Evolutionary conservation across 2,888 invertebrate species (phyloP), one percentile per base, ranked within the genome.

Genomic region (Gisinianus flammeolus): DNA sequence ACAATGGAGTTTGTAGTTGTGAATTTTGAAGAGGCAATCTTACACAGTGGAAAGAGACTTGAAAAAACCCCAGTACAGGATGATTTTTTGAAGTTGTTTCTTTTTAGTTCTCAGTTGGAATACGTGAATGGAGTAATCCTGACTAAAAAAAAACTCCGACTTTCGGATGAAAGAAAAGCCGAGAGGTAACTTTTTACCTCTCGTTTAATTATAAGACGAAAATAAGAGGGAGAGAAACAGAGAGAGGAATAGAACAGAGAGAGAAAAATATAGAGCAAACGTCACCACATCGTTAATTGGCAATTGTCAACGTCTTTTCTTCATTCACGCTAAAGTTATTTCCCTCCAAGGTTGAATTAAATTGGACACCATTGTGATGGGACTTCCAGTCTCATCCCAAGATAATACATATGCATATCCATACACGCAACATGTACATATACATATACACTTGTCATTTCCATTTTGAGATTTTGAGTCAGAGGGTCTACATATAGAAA

Each of bases 291-390:
- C 66, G 79, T 79, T 81, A 81, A 81, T 81, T 81, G 78, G 79
- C 81, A 79, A 79, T 81, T 81, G 79, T 81, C 81, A 79, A 78
- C 81, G 78, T 72, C 79, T 79, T 73, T 74, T 78, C 62, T 56
- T 73, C 72, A 70, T 66, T 71, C 66, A 56, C 19, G 56, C 71
- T 56, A 31, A 79, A 71, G 54, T 70, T 79, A 70, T 79, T 76
- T 76, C 68, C 56, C 76, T 76, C 56, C 35, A 54, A 79, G 79
- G 66, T 71, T 66, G 76, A 74, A 77, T 79, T 77, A 70, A 77
- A 74, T 74, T 75, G 77, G 77, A 69, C 68, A 67, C 70, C 75
- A 78, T 74, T 74, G 69, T 74, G 33, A 54, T 69, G 67, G 33
- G 24, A 69, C 24, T 44, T 69, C 24, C 44, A 69, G 8, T 44